phyloP scores from a whole-genome alignment of 2,113 vertebrate species.

The Ammodytes marinus region DNA sequence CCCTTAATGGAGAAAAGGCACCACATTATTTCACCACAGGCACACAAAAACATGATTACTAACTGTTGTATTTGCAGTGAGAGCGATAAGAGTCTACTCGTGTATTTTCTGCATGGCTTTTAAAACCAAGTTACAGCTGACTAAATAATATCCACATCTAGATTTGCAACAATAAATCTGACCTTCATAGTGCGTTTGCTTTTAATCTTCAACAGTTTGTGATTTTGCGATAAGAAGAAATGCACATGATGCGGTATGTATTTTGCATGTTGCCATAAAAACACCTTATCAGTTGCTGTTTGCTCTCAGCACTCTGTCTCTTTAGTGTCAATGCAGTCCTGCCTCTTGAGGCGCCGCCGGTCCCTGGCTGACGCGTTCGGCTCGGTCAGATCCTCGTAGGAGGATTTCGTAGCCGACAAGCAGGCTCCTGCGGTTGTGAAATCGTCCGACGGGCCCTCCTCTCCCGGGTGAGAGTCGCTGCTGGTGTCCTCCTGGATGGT shows the following conservation, averaged over 20 bases:
- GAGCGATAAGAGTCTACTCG: neutral
- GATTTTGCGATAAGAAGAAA: neutral
- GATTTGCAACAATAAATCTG: too few species aligned
- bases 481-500: slow-evolving; percentile 98
- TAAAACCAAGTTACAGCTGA: neutral
- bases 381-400: slow-evolving; percentile 93
- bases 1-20: slow-evolving; percentile 25
- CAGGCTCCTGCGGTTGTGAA: slow-evolving; percentile 89
- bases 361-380: slow-evolving; percentile 82
- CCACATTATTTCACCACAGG: neutral
- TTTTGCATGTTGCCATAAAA: slow-evolving; percentile 47
- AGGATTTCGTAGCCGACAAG: slow-evolving; percentile 90
- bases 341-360: slow-evolving; percentile 91
- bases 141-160: too few species aligned
- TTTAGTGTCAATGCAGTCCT: slow-evolving; percentile 92
- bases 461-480: slow-evolving; percentile 90
- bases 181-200: too few species aligned
- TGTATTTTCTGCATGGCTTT: neutral
- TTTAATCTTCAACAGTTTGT: too few species aligned
- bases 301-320: slow-evolving; percentile 92
- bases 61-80: slow-evolving; percentile 5
- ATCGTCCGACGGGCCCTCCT: slow-evolving; percentile 88
- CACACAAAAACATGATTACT: slow-evolving; percentile 4
- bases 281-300: neutral
- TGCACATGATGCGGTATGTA: neutral